Base-by-base conservation (phyloP, 2,888 invertebrate genomes). In the Chloromyia formosa region DNA sequence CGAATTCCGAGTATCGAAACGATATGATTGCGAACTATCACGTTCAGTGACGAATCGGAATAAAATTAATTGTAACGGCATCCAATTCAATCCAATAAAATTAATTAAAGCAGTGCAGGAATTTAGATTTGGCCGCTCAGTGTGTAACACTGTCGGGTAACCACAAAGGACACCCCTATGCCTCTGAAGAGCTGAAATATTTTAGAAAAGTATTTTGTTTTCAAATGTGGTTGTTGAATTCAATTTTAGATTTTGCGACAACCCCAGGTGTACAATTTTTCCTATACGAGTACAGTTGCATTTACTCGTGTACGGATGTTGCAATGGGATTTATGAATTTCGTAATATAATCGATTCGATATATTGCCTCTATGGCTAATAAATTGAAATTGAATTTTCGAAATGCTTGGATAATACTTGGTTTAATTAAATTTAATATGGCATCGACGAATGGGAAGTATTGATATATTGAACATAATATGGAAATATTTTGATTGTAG, bases 191-290 rank as follows among this genome's bases (percentile, higher is more conserved):
- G 22, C 5, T 23, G 14, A n/a, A 18, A 56, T 23, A 23, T 23
- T 60, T 23, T 60, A 60, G 60, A 60, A 60, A 60, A 49, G 23
- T 60, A 60, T 60, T 60, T 56, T 60, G 23, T 60, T 20, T 22
- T 9, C 60, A 23, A 60, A 23, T 60, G 60, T 60, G 60, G 60
- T 12, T 4, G 22, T 35, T 35, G 27, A 35, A 35, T 4, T 35
- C 27, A 35, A 35, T 35, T n/a, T 35, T 35, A 35, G 27, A 35
- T 35, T 35, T 35, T 35, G 27, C 27, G 27, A 35, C 27, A 35
- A 35, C 27, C 2, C 27, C 27, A 4, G 27, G 7, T 35, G 27
- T 35, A 7, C 2, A 35, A 35, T 7, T 35, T 35, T 35, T 2
- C 27, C 27, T 35, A 35, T 35, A 35, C 7, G 27, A 35, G 7